These are phyloP conservation scores for Hydriomena furcata DNA, from an alignment of 2,888 invertebrate species.

Conservation along the genomic window DNA sequence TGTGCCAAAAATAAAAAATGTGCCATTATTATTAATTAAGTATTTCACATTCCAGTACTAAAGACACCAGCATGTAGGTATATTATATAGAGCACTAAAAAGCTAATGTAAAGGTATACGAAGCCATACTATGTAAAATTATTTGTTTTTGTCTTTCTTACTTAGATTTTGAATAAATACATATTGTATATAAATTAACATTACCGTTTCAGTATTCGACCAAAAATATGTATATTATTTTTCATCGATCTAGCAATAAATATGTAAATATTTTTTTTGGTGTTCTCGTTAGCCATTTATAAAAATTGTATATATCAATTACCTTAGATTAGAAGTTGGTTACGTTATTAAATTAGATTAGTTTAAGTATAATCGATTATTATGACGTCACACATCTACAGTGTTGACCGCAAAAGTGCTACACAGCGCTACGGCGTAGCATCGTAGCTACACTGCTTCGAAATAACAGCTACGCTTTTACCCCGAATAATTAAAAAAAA, in stretches of 20 bases:
- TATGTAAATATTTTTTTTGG: slow-evolving; percentile 41
- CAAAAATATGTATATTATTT: slow-evolving; percentile 63
- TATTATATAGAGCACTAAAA: slow-evolving; percentile 5
- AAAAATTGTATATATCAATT: slow-evolving; percentile 15
- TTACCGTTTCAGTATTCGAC: slow-evolving; percentile 70
- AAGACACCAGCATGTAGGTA: slow-evolving; percentile 1
- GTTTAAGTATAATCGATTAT: not conserved
- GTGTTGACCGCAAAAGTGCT: not conserved
- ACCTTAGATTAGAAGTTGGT: slow-evolving; percentile 4
- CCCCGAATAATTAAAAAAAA: too few species aligned
- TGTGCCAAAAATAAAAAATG: slow-evolving; percentile 31
- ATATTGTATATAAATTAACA: slow-evolving; percentile 45
- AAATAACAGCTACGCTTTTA: too few species aligned
- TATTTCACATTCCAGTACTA: slow-evolving; percentile 16
- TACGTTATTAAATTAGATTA: not conserved
- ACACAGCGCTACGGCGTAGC: not conserved
- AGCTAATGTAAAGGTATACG: slow-evolving; percentile 26
- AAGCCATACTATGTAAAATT: not conserved
- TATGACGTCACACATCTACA: not conserved
- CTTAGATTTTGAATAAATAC: slow-evolving; percentile 1
- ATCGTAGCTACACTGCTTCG: not conserved
- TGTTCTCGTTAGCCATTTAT: slow-evolving; percentile 45
- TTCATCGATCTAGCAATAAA: slow-evolving; percentile 32
- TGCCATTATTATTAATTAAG: slow-evolving; percentile 10
- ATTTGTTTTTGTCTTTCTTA: too few species aligned